phyloP scores from a whole-genome alignment of 2,113 vertebrate species.

The Phrynocephalus versicolor region DNA sequence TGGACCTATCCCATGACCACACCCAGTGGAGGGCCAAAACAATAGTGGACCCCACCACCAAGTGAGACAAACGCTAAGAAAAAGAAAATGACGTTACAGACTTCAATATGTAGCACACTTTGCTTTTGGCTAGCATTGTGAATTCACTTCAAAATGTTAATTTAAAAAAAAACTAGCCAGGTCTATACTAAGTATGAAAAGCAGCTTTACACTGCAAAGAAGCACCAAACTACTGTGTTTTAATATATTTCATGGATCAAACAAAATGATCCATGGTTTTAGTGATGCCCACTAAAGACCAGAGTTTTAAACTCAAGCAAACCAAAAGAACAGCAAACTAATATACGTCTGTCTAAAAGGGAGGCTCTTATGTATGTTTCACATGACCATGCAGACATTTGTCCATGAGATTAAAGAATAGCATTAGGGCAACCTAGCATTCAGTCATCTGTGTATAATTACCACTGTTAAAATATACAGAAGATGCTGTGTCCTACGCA shows the following conservation, averaged over 20 bases:
- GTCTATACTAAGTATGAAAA: background rate
- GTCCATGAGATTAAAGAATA: background rate
- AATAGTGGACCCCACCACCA: no score
- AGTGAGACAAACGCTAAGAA: no score
- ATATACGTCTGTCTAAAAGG: background rate
- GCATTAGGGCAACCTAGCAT: slow-evolving; percentile 1
- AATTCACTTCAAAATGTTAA: background rate
- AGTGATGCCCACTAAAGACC: background rate
- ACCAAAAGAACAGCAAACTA: accelerated
- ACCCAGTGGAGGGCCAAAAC: no score
- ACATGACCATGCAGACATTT: accelerated
- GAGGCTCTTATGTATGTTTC: background rate
- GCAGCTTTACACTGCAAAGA: background rate
- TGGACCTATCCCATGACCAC: no score
- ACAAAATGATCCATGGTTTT: background rate
- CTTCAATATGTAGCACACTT: background rate
- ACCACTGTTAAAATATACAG: background rate
- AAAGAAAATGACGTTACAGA: background rate
- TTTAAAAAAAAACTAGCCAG: background rate
- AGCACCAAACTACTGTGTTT: background rate
- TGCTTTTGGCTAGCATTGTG: background rate
- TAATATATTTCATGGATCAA: background rate
- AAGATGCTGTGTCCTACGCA: background rate
- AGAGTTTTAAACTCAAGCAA: background rate
- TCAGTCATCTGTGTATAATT: background rate